These are phyloP conservation scores for Hybos culiciformis DNA, from an alignment of 2,888 invertebrate genomes.

Conservation along the genomic window DNA sequence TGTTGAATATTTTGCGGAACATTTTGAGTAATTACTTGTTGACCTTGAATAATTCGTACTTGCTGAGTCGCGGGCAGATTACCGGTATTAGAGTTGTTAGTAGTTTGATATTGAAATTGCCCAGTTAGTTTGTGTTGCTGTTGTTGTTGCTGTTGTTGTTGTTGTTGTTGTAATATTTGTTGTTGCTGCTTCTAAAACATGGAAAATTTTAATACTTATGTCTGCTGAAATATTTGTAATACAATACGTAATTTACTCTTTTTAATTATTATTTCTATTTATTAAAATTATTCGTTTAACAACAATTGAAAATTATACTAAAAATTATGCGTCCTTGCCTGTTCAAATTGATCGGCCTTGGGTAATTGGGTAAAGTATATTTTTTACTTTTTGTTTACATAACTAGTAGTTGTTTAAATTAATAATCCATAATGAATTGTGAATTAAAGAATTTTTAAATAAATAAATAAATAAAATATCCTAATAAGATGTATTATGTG, in stretches of 20 bases:
- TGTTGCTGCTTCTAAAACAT: slow-evolving; percentile 9
- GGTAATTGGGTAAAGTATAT: too few species aligned
- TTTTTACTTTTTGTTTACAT: too few species aligned
- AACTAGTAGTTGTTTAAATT: too few species aligned
- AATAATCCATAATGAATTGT: too few species aligned
- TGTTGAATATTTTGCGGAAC: slow-evolving; percentile 5
- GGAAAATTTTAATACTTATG: slow-evolving; percentile 11
- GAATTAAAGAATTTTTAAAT: too few species aligned
- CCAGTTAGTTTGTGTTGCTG: slow-evolving; percentile 19
- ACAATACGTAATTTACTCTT: slow-evolving; percentile 19
- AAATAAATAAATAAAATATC: too few species aligned
- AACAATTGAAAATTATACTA: slow-evolving; percentile 20
- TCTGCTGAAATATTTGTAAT: slow-evolving; percentile 20
- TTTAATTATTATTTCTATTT: slow-evolving; percentile 18
- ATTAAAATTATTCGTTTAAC: slow-evolving; percentile 21
- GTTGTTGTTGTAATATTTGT: slow-evolving; percentile 17
- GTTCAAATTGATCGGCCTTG: too few species aligned
- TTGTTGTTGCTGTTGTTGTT: slow-evolving; percentile 14
- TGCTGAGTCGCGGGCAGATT: slow-evolving; percentile 1
- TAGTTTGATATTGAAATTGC: slow-evolving; percentile 15
- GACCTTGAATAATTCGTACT: slow-evolving; percentile 13
- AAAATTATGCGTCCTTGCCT: slow-evolving; percentile 17
- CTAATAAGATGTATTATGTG: too few species aligned
- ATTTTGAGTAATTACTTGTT: slow-evolving; percentile 16
- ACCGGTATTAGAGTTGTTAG: slow-evolving; percentile 3